phyloP scores from a whole-genome alignment of 2,888 invertebrate species.

The Cynaeus angustus region DNA sequence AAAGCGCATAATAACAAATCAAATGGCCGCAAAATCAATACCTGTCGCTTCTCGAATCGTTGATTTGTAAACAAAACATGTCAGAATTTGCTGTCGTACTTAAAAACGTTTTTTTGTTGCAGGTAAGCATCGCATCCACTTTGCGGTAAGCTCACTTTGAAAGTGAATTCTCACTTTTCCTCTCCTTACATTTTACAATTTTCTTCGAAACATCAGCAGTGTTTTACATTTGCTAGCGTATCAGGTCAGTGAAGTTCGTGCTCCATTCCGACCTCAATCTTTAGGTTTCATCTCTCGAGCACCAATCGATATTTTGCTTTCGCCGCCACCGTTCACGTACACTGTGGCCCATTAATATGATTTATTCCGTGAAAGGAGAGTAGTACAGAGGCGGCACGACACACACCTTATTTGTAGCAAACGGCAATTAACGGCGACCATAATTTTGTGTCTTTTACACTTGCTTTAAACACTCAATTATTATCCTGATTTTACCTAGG shows the following conservation, averaged over 20 bases:
- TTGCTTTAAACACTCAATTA: conserved; percentile 48
- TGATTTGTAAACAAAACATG: too few species aligned
- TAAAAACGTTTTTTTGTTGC: conserved; percentile 37
- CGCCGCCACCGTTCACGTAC: conserved; percentile 14
- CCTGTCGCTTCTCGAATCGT: too few species aligned
- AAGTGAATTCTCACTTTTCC: conserved; percentile 31
- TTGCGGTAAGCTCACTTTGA: conserved; percentile 7
- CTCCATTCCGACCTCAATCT: conserved; percentile 29
- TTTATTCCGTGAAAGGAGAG: conserved; percentile 39
- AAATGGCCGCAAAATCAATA: too few species aligned
- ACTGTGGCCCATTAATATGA: conserved; percentile 48
- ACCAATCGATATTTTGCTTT: conserved; percentile 43
- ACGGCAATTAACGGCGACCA: conserved; percentile 47
- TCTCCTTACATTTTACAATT: not conserved
- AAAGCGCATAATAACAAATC: too few species aligned
- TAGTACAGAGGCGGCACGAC: conserved; percentile 4
- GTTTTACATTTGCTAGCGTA: not conserved
- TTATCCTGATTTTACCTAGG: conserved; percentile 36
- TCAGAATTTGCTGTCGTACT: too few species aligned
- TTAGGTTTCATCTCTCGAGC: conserved; percentile 23
- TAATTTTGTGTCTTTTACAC: conserved; percentile 52
- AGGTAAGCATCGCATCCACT: conserved; percentile 35
- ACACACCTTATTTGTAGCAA: conserved; percentile 45
- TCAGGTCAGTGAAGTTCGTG: conserved; percentile 31
- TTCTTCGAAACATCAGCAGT: not conserved